These are phyloP conservation scores for Origma solitaria DNA, from an alignment of 2,113 vertebrate genomes.

Conservation along the genomic window DNA sequence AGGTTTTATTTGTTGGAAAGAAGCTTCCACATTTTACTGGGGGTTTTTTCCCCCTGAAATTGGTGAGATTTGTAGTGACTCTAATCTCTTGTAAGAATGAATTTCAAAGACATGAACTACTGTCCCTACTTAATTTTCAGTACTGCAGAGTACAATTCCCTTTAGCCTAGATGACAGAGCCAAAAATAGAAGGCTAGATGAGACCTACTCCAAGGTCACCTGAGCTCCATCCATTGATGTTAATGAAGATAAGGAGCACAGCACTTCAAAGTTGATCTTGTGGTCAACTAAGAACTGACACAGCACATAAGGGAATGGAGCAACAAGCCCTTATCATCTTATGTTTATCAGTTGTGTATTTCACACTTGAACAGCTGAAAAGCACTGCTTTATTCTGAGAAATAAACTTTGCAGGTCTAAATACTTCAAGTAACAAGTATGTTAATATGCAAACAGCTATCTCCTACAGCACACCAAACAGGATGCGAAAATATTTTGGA, in stretches of 20 bases:
- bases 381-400: not conserved
- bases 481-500: not conserved
- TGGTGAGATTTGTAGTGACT: not conserved
- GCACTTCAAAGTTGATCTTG: slow-evolving; percentile 13
- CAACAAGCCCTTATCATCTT: not conserved
- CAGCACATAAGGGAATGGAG: not conserved
- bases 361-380: not conserved
- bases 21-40: not conserved
- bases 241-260: slow-evolving; percentile 2
- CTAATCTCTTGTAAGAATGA: not conserved
- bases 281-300: not conserved
- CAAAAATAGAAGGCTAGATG: slow-evolving; percentile 21
- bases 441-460: not conserved
- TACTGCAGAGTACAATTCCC: not conserved
- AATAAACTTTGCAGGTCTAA: not conserved
- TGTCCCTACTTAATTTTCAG: not conserved
- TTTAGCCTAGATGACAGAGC: not conserved
- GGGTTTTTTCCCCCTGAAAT: accelerated
- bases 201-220: slow-evolving; percentile 29
- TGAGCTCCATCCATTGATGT: not conserved
- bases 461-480: not conserved
- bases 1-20: not conserved
- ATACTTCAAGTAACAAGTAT: not conserved
- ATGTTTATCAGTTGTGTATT: not conserved
- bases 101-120: not conserved